A percentile compares a stretch with the other conserved stretches of the same genome.
phyloP scores from a whole-genome alignment of 2,888 invertebrate genomes.

The Anoncus sp. region DNA sequence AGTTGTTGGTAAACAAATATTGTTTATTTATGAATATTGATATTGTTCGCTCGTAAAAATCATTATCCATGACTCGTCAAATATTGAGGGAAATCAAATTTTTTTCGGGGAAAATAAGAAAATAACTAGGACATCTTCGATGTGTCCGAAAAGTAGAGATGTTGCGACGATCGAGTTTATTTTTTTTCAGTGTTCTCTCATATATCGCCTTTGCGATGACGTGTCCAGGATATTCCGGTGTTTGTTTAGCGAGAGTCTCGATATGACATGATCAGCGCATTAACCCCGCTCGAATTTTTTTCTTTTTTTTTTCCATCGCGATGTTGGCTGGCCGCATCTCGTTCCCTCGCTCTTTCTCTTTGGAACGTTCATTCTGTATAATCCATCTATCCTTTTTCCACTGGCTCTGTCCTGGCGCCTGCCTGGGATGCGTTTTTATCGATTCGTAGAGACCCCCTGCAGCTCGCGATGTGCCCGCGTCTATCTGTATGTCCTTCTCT shows the following conservation, averaged over 20 bases:
- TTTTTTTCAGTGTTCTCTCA: conserved; percentile 39
- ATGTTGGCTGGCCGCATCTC: conserved; percentile 55
- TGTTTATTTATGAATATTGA: neutral
- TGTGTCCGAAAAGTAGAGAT: conserved; percentile 30
- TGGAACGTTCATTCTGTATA: conserved; percentile 61
- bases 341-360: conserved; percentile 64
- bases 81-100: neutral
- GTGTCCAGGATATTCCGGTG: conserved; percentile 68
- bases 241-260: conserved; percentile 80
- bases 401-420: conserved; percentile 76
- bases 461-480: conserved; percentile 60
- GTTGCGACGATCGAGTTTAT: conserved; percentile 38
- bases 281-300: conserved; percentile 80
- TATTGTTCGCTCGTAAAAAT: neutral
- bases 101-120: conserved; percentile 8
- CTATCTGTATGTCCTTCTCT: conserved; percentile 70
- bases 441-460: conserved; percentile 81
- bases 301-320: conserved; percentile 57
- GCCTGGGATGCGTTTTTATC: conserved; percentile 83
- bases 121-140: conserved; percentile 18
- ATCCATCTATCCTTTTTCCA: conserved; percentile 53
- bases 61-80: neutral
- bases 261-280: conserved; percentile 83
- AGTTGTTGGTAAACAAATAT: neutral
- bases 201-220: conserved; percentile 33